Evolutionary conservation across 2,113 vertebrate genomes (phyloP), one percentile per base, ranked within the genome.

Genomic region (Triplophysa rosa): DNA sequence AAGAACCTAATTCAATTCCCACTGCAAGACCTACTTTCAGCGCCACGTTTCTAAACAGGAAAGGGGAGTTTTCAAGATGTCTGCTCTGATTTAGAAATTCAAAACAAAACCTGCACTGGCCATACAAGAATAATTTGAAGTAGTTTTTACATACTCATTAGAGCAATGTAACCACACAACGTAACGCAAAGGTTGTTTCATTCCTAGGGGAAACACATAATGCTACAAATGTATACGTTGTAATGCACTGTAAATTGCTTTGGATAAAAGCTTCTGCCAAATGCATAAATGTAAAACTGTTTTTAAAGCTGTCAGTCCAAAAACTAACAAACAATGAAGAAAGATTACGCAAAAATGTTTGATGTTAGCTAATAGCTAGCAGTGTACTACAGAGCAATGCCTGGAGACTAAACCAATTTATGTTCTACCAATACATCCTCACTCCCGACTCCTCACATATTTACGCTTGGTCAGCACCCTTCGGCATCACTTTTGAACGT

Each of bases 1-100:
- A 87, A 84, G 21, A 87, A 81, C 83, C 86, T 89, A 84, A 88
- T 90, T 89, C 83, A 90, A 86, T 90, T 88, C 84, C 82, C 79
- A 83, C 78, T 67, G 82, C 71, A 82, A 84, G 86, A 73, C 73
- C 80, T 69, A 83, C 69, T 88, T 80, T 83, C 77, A 84, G 86
- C 86, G 70, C 59, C 71, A 71, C 37, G 82, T 56, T 78, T 82
- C 13, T 70, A 52, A 67, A 69, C 73, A 78, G 54, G 63, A 59
- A 66, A 56, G 65, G 47, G 78, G 81, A 45, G 58, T 45, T 40
- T 75, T 80, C 33, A 64, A 63, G 70, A 79, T 67, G 72, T 73
- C 72, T 62, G 13, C 58, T 79, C 52, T 14, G 66, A 80, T 84
- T 74, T 82, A 73, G 67, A 82, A 83, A 81, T 80, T 59, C 77